Percentiles rank a stretch among this genome's conserved stretches.
These are phyloP conservation scores for Hypocryptadius cinnamomeus DNA, from an alignment of 2,113 vertebrate genomes.

Conservation along the genomic window DNA sequence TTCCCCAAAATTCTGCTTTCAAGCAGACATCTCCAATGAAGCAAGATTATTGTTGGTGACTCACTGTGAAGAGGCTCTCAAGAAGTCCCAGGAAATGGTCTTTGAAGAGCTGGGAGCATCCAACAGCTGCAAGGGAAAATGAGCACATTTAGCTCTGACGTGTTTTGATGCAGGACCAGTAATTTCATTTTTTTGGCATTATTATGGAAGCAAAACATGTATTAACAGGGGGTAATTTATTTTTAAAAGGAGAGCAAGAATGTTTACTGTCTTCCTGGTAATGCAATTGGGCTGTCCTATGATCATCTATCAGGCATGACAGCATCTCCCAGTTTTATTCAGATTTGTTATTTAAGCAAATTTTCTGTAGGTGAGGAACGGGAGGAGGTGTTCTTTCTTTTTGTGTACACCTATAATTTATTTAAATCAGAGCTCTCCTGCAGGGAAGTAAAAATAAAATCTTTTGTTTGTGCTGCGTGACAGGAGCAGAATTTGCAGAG, in stretches of 20 bases:
- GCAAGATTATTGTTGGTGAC: not conserved
- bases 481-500: not conserved
- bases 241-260: slow-evolving; percentile 1
- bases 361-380: not conserved
- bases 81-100: not conserved
- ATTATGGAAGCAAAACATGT: not conserved
- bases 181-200: slow-evolving; percentile 16
- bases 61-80: not conserved
- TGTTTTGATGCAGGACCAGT: not conserved
- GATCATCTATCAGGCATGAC: slow-evolving; percentile 8
- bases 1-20: not conserved
- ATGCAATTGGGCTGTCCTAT: not conserved
- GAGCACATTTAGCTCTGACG: not conserved
- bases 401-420: slow-evolving; percentile 22
- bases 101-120: not conserved
- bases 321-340: not conserved
- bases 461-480: not conserved
- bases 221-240: not conserved
- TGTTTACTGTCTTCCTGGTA: slow-evolving; percentile 24
- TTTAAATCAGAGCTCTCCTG: not conserved
- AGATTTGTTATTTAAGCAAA: slow-evolving; percentile 38
- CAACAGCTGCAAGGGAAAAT: not conserved
- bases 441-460: not conserved
- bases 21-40: not conserved
- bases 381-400: not conserved